Conservation (phyloP, 1,140 invertebrate species). For the Planococcus citri region DNA sequence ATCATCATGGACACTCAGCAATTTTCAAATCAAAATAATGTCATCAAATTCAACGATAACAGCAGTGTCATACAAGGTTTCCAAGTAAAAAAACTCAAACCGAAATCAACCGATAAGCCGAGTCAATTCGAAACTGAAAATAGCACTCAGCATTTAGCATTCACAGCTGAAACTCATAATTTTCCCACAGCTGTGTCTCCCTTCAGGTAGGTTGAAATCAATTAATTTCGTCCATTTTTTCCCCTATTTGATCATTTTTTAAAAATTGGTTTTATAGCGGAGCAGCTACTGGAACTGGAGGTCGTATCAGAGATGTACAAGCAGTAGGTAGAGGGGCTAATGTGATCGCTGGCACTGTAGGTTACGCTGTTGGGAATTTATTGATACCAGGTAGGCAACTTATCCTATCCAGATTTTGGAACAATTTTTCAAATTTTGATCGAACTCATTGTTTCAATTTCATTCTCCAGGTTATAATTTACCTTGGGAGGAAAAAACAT, state of each 20-base stretch:
- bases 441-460: not conserved
- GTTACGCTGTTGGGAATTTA: constrained; percentile 89
- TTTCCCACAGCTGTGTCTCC: constrained; percentile 92
- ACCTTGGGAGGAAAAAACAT: constrained; percentile 72
- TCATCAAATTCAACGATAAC: constrained; percentile 96
- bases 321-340: constrained; percentile 80
- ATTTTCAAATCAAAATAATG: constrained; percentile 78
- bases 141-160: constrained; percentile 78
- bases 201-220: constrained; percentile 45
- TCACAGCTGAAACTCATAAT: constrained; percentile 97
- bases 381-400: constrained; percentile 66
- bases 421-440: constrained; percentile 30
- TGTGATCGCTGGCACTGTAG: constrained; percentile 89
- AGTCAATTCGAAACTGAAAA: constrained; percentile 47
- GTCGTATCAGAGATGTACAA: constrained; percentile 87
- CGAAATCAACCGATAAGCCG: constrained; percentile 43
- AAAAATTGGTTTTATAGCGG: constrained; percentile 52
- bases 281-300: constrained; percentile 92
- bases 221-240: too few species aligned
- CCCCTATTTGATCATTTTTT: not conserved
- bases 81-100: constrained; percentile 48
- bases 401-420: constrained; percentile 12
- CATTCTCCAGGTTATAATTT: constrained; percentile 52
- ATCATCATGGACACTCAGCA: constrained; percentile 87
- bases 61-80: constrained; percentile 89